phyloP scores from a whole-genome alignment of 1,140 invertebrate genomes.

The Oedothorax gibbosus region DNA sequence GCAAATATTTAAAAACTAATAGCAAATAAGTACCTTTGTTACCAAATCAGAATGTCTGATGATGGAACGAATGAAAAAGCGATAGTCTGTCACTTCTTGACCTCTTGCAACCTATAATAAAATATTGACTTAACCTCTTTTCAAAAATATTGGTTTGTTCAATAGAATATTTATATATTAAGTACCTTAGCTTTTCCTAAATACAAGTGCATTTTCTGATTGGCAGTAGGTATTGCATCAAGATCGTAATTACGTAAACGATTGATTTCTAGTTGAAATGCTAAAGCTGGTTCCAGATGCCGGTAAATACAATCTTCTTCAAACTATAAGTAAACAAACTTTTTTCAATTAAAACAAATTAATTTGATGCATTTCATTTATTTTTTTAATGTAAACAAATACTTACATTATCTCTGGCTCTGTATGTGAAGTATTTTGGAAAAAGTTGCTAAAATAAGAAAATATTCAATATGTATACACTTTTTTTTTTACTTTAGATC shows the following conservation, averaged over 20 bases:
- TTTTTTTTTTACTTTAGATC: too few relatives aligned
- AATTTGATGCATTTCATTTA: neutral
- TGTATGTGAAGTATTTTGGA: slow-evolving; percentile 89
- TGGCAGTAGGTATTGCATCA: slow-evolving; percentile 94
- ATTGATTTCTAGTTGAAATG: slow-evolving; percentile 97
- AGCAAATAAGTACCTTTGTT: slow-evolving; percentile 76
- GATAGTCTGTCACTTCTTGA: slow-evolving; percentile 94
- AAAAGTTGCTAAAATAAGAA: slow-evolving; percentile 64
- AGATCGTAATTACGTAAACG: slow-evolving; percentile 95
- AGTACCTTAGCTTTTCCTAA: slow-evolving; percentile 90
- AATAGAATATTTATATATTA: too few relatives aligned
- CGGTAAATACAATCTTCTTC: slow-evolving; percentile 96
- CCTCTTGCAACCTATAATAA: slow-evolving; percentile 82
- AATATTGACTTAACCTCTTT: slow-evolving; percentile 10
- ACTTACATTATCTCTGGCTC: slow-evolving; percentile 80
- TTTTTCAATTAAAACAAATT: neutral
- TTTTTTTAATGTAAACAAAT: neutral
- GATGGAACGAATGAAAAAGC: slow-evolving; percentile 97
- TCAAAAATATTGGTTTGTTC: neutral
- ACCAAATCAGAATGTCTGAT: slow-evolving; percentile 97
- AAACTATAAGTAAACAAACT: slow-evolving; percentile 72
- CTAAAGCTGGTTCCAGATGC: slow-evolving; percentile 95
- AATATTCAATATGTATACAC: neutral
- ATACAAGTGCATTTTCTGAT: slow-evolving; percentile 98
- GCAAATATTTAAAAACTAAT: neutral